phyloP scores from a whole-genome alignment of 2,888 invertebrate species.

The Apamea monoglypha region DNA sequence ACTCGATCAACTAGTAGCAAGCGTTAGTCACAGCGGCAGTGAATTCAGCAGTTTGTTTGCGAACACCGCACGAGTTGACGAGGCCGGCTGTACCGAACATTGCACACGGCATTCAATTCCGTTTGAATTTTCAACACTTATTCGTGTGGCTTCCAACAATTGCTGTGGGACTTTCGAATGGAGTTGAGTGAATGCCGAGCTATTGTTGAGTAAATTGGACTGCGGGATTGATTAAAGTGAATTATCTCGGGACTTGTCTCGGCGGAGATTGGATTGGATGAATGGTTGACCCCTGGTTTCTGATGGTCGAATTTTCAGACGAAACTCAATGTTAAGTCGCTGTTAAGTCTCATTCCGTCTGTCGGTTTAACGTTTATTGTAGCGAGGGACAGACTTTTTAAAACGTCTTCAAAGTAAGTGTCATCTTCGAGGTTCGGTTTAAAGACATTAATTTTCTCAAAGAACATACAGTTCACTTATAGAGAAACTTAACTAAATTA shows the following conservation, averaged over 20 bases:
- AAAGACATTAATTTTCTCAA: too few species aligned
- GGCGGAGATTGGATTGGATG: slow-evolving; percentile 34
- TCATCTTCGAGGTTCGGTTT: not conserved
- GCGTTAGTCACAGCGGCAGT: slow-evolving; percentile 43
- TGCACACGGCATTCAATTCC: slow-evolving; percentile 50
- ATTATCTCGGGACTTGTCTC: slow-evolving; percentile 45
- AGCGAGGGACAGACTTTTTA: not conserved
- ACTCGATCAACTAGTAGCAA: slow-evolving; percentile 48
- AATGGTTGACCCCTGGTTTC: slow-evolving; percentile 14
- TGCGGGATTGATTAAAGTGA: slow-evolving; percentile 55
- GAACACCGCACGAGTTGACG: slow-evolving; percentile 53
- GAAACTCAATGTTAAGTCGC: slow-evolving; percentile 6
- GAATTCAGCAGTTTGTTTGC: slow-evolving; percentile 54
- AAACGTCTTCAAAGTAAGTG: not conserved
- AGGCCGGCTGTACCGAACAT: slow-evolving; percentile 12
- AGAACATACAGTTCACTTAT: too few species aligned
- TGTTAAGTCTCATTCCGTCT: not conserved
- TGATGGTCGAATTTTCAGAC: slow-evolving; percentile 24
- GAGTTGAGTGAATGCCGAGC: slow-evolving; percentile 39
- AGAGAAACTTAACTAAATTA: too few species aligned
- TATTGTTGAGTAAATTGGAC: slow-evolving; percentile 53
- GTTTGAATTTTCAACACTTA: slow-evolving; percentile 57
- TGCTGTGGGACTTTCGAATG: slow-evolving; percentile 35
- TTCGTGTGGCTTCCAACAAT: slow-evolving; percentile 51
- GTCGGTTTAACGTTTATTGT: not conserved